phyloP scores from a whole-genome alignment of 2,113 vertebrate species.

The Thalassarche chlororhynchos region DNA sequence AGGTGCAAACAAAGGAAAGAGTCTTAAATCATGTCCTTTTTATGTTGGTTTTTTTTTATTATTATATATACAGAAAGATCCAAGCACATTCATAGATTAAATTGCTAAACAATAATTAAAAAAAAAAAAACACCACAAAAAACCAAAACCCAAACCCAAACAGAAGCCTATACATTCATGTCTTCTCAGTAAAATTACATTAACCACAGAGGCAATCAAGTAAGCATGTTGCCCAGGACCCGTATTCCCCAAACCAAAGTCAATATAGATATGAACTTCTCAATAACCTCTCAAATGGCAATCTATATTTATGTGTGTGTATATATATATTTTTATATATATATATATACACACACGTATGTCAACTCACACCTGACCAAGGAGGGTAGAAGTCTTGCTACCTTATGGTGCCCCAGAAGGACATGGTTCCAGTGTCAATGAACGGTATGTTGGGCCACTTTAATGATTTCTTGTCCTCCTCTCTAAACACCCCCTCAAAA shows the following conservation, averaged over 20 bases:
- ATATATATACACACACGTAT: background rate
- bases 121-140: background rate
- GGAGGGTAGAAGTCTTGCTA: background rate
- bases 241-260: background rate
- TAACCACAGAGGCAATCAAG: background rate
- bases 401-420: background rate
- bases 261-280: background rate
- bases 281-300: background rate
- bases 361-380: background rate
- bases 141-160: background rate
- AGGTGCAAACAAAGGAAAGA: background rate
- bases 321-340: background rate
- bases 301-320: background rate
- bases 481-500: background rate
- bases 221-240: background rate
- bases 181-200: background rate
- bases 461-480: background rate
- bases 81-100: background rate
- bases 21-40: background rate
- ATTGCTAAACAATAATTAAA: background rate
- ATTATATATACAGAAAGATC: background rate
- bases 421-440: background rate
- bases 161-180: background rate
- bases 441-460: background rate
- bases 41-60: background rate